A percentile compares a stretch with the other conserved stretches of the same genome.
phyloP scores from a whole-genome alignment of 2,888 invertebrate genomes.

The Thalpophila matura region DNA sequence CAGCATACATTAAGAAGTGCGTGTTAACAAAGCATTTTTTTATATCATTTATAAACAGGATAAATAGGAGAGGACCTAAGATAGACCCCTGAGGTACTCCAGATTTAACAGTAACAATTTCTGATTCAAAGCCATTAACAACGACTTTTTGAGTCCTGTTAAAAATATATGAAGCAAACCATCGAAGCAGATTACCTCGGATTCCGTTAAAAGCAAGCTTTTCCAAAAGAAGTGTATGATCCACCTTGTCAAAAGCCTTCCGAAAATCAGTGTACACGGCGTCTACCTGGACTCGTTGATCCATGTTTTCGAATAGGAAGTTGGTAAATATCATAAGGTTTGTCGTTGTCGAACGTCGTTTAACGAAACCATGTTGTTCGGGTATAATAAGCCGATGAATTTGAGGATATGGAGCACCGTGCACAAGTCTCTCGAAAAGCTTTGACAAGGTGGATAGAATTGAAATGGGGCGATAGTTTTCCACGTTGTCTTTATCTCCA shows the following conservation, averaged over 20 bases:
- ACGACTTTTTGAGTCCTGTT: slow-evolving; percentile 4
- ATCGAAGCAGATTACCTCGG: neutral
- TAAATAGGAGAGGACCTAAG: too few species aligned
- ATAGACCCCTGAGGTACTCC: slow-evolving; percentile 7
- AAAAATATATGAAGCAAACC: slow-evolving; percentile 9
- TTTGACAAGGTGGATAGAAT: too few species aligned
- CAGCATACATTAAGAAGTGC: slow-evolving; percentile 10
- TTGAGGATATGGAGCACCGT: neutral
- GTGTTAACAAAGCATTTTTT: slow-evolving; percentile 1
- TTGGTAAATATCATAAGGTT: neutral
- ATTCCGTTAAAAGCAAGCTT: slow-evolving; percentile 8
- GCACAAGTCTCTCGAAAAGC: neutral
- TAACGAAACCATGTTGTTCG: slow-evolving; percentile 8
- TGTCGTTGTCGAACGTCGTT: neutral
- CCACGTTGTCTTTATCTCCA: too few species aligned
- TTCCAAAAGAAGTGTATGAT: slow-evolving; percentile 3
- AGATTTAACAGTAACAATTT: neutral
- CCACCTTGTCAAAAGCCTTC: slow-evolving; percentile 10
- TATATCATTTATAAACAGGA: slow-evolving; percentile 6
- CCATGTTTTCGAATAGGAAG: slow-evolving; percentile 5
- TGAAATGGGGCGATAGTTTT: too few species aligned
- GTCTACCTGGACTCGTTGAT: neutral
- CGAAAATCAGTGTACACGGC: neutral
- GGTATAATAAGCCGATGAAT: neutral
- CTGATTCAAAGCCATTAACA: slow-evolving; percentile 1